Evolutionary conservation across 1,140 invertebrate species (phyloP), one percentile per base, ranked within the genome.

Genomic region (Chrysopa pallens): DNA sequence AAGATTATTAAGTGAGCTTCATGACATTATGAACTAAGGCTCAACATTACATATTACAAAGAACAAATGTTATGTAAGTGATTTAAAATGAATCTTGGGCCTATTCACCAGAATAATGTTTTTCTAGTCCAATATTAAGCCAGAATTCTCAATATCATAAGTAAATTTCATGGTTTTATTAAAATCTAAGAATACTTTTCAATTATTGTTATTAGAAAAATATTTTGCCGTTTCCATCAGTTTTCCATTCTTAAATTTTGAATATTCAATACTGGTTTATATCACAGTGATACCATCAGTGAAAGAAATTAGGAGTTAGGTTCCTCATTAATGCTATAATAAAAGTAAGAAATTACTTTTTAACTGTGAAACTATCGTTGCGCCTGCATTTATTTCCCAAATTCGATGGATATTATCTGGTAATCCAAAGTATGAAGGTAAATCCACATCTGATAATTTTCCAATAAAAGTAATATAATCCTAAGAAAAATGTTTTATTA

Each of bases 401-500:
- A 81, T 76, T 44, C 76, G 63, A 45, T 85, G 76, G 40, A 89
- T 82, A 55, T 91, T 91, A 39, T 75, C 74, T 1, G 87, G 84
- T 8, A 91, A 56, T 8, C 84, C 84, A 60, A 89, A 86, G 48
- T 76, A 73, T 6, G 67, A 66, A 5, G 84, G 78, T 11, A 67
- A 63, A 52, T 87, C 80, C 38, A 62, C 61, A 29, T 84, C 79
- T 8, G 76, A 69, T 6, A 88, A 54, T 38, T 57, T 59, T 37
- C 73, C 69, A n/a, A 87, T 66, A 8, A 67, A 51, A 33, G 69
- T 67, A 0, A 73, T 41, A 46, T 74, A 73, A 48, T 86, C 80
- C 66, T 77, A 55, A 14, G 62, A 60, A n/a, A 44, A 8, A 46
- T 8, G 27, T 42, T 11, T 36, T 9, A 33, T 14, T 17, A 39